Percentiles rank a stretch among this genome's conserved stretches.
phyloP scores from a whole-genome alignment of 2,113 vertebrate genomes.

The Galbula dea region DNA sequence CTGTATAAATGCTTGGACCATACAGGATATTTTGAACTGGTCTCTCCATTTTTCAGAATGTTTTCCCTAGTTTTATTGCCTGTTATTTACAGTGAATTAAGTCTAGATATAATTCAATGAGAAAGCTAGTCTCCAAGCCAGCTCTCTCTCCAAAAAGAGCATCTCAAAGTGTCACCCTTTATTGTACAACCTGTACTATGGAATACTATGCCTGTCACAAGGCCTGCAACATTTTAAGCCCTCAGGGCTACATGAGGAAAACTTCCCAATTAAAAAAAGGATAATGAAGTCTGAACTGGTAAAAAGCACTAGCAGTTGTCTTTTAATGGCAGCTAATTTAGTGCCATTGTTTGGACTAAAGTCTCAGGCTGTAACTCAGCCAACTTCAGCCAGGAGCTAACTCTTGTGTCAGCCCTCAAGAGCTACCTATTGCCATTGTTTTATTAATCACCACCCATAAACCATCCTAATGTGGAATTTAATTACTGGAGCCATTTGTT shows the following conservation, averaged over 20 bases:
- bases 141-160: neutral
- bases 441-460: slow-evolving; percentile 24
- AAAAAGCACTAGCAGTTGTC: neutral
- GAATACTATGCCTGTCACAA: neutral
- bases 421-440: neutral
- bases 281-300: neutral
- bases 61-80: neutral
- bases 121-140: neutral
- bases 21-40: neutral
- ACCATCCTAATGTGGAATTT: neutral
- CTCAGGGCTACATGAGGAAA: neutral
- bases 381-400: neutral
- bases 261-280: neutral
- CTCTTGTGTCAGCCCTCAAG: slow-evolving; percentile 4
- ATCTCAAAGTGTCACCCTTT: neutral
- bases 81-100: neutral
- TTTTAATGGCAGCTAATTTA: neutral
- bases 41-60: neutral
- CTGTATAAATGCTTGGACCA: neutral
- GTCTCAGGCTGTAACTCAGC: neutral
- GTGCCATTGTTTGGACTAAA: neutral
- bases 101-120: neutral
- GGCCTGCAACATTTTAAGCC: neutral
- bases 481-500: slow-evolving; percentile 28
- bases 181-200: neutral